Conservation (phyloP, 2,888 invertebrate species). For the Eretmocerus hayati region DNA sequence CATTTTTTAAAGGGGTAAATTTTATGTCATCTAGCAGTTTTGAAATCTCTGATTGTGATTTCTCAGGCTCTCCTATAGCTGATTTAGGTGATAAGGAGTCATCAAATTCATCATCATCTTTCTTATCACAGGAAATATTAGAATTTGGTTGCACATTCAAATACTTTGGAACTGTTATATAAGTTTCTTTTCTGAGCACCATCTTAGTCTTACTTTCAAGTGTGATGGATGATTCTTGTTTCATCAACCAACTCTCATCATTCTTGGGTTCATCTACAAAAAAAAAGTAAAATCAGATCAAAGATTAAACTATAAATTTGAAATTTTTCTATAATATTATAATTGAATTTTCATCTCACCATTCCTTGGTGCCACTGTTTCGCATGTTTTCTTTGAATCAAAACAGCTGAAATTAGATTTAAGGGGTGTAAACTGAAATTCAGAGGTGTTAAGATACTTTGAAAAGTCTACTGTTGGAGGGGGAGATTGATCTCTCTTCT, state of each 20-base stretch:
- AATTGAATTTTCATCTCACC: neutral
- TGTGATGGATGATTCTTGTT: conserved; percentile 7
- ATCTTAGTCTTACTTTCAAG: conserved; percentile 7
- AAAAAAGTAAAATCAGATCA: neutral
- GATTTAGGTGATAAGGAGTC: conserved; percentile 28
- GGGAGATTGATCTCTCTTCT: conserved; percentile 15
- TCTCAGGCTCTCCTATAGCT: neutral
- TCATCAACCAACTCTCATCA: conserved; percentile 6
- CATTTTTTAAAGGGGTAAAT: conserved; percentile 26
- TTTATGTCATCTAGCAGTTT: conserved; percentile 33
- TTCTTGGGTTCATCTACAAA: neutral
- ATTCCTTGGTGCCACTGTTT: no score
- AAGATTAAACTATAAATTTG: no score
- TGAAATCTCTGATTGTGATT: conserved; percentile 30
- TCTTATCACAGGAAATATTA: neutral
- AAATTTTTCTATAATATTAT: neutral
- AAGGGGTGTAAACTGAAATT: conserved; percentile 27
- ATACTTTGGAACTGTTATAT: conserved; percentile 24
- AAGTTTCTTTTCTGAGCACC: conserved; percentile 34
- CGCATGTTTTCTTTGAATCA: conserved; percentile 5
- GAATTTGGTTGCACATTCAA: conserved; percentile 5
- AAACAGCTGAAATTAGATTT: conserved; percentile 16
- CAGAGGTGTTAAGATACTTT: conserved; percentile 22
- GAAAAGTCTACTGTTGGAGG: conserved; percentile 25
- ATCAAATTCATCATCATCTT: conserved; percentile 25